Conservation (phyloP, 1,140 invertebrate genomes). For the Drosophila pseudoobscura region DNA sequence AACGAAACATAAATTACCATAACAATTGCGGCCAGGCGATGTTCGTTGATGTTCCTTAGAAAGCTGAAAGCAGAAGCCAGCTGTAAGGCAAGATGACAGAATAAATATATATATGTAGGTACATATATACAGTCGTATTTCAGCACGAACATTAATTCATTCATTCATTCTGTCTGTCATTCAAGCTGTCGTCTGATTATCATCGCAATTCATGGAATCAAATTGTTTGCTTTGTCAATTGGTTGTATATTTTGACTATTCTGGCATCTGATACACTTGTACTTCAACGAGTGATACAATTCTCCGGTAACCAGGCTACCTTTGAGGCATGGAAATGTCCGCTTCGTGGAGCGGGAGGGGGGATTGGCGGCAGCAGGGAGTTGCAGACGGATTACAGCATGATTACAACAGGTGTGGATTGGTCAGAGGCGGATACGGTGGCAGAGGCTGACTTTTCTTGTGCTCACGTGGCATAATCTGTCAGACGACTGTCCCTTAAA, state of each 20-base stretch:
- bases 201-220: slow-evolving; percentile 32
- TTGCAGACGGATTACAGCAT: slow-evolving; percentile 41
- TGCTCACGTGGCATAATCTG: slow-evolving; percentile 42
- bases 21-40: no score
- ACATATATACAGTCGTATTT: background rate
- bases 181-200: slow-evolving; percentile 11
- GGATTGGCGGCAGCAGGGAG: slow-evolving; percentile 43
- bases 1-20: no score
- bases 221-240: slow-evolving; percentile 28
- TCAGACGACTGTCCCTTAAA: slow-evolving; percentile 59
- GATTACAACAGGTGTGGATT: slow-evolving; percentile 56
- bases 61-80: background rate
- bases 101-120: slow-evolving; percentile 5
- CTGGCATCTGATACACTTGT: slow-evolving; percentile 4
- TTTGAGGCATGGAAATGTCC: slow-evolving; percentile 26
- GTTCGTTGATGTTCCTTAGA: no score
- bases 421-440: background rate
- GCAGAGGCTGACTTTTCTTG: slow-evolving; percentile 7
- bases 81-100: background rate
- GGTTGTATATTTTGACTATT: slow-evolving; percentile 22
- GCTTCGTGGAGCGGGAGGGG: slow-evolving; percentile 36
- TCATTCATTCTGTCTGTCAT: slow-evolving; percentile 34
- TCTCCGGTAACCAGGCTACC: no score
- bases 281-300: no score
- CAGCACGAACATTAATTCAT: slow-evolving; percentile 9